Evolutionary conservation across 2,888 invertebrate species (phyloP), one percentile per base, ranked within the genome.

Genomic region (Eupithecia subumbrata): DNA sequence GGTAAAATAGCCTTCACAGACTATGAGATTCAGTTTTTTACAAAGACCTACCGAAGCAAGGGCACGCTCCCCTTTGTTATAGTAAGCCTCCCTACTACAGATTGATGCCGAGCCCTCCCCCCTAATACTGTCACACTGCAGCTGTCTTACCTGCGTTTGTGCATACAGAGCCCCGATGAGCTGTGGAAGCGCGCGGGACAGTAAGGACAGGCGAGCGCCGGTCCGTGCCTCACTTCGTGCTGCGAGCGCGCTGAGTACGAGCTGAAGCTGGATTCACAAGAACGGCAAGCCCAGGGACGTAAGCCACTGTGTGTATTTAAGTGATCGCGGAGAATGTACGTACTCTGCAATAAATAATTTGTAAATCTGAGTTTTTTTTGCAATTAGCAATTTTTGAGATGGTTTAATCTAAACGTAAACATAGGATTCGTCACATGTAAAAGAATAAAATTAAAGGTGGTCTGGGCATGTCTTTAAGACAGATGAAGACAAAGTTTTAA

Each of bases 251-350:
- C 64, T 4, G 34, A 30, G 34, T 34, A 34, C 34, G 64, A 34
- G 5, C 34, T 34, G 64, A 64, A 64, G 34, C 34, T n/a, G 18
- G 18, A 12, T 16, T 34, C 64, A 5, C 64, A 64, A 5, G 30
- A 30, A 2, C 34, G 34, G 34, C 64, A 64, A 30, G 64, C 64
- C 34, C 34, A 34, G 7, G 64, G 64, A 18, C 34, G 30, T 34
- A 64, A 34, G 18, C 64, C 64, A 30, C 34, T 64, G 34, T 64
- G 64, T 34, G 34, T 34, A 34, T 64, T 64, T n/a, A 64, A 64
- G 34, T 64, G 64, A 34, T 64, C 64, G 30, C 64, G 30, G 16
- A 64, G 64, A 2, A 34, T 18, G 64, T 30, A 34, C 34, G 34
- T 34, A 34, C 34, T 64, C 64, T 64, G 64, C 16, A 64, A 64